A percentile compares a stretch with the other conserved stretches of the same genome.
phyloP scores from a whole-genome alignment of 2,797 vertebrate species.

The Otolemur crassicaudatus region DNA sequence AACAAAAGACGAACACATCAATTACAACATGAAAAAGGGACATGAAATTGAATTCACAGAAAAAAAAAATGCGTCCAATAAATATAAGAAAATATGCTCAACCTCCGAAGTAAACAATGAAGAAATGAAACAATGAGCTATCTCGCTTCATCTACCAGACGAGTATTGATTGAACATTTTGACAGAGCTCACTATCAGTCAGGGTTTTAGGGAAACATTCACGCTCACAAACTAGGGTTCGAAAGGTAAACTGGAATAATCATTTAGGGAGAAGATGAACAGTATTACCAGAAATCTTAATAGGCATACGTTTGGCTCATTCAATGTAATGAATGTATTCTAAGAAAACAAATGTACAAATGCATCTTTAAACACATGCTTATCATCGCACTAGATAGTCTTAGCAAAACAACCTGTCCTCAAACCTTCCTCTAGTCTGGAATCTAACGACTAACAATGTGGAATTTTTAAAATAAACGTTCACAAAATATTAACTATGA shows the following conservation, averaged over 20 bases:
- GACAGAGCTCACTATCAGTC: neutral
- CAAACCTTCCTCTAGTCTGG: neutral
- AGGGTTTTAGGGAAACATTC: neutral
- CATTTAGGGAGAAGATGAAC: neutral
- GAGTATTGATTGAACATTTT: neutral
- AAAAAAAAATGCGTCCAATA: neutral
- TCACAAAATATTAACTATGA: neutral
- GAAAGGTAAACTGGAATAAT: neutral
- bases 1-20: neutral
- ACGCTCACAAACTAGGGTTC: neutral
- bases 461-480: conserved; percentile 39
- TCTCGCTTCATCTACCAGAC: neutral
- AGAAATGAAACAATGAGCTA: neutral
- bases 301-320: neutral
- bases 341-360: neutral
- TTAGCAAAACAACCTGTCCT: neutral
- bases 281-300: neutral
- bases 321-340: neutral
- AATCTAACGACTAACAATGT: neutral
- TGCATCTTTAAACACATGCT: neutral
- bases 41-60: neutral
- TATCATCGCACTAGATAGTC: neutral
- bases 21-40: neutral
- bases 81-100: neutral
- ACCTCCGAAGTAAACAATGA: neutral